Evolutionary conservation across 2,113 vertebrate species (phyloP), one percentile per base, ranked within the genome.

Genomic region (Crypturellus undulatus): DNA sequence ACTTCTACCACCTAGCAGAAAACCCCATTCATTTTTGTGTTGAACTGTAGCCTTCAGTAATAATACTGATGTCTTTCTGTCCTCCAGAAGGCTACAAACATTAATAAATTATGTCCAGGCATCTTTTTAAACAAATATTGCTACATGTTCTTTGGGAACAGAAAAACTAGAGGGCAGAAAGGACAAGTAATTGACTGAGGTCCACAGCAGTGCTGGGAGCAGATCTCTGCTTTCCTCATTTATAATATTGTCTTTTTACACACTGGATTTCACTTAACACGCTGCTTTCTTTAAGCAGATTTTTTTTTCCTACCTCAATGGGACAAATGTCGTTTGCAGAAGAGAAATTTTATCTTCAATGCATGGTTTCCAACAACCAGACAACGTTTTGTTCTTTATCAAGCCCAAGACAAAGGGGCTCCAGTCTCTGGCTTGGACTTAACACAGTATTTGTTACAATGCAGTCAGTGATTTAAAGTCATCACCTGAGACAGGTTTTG

Each of bases 101-200:
- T 30, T 64, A 87, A 84, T 56, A 82, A 91, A 84, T 84, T 65
- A 65, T 67, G 5, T 45, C 13, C 79, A 22, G 49, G 11, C 3
- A 14, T 80, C 13, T 83, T 47, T 82, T 56, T 45, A 88, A 86
- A 77, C 34, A 83, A 92, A 59, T 78, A 63, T 17, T 90, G 26
- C 45, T 84, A 20, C 0, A 2, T 6, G 60, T 10, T 15, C 8
- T 16, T 34, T 0, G 0, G 7, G 32, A 87, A 26, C 25, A 79
- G 28, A 79, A 32, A 63, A 88, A 78, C 5, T 56, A 63, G 28
- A 58, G 19, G 45, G 7, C 20, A 79, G 36, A 84, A 30, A 94
- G 38, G 32, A 34, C 38, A 78, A 70, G 12, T 51, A 87, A 67
- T 24, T 77, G 56, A 51, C 28, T 56, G 12, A n/a, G 13, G 12